A percentile compares a stretch with the other conserved stretches of the same genome.
These are phyloP conservation scores for Suillia variegata DNA, from an alignment of 2,888 invertebrate species.

Conservation along the genomic window DNA sequence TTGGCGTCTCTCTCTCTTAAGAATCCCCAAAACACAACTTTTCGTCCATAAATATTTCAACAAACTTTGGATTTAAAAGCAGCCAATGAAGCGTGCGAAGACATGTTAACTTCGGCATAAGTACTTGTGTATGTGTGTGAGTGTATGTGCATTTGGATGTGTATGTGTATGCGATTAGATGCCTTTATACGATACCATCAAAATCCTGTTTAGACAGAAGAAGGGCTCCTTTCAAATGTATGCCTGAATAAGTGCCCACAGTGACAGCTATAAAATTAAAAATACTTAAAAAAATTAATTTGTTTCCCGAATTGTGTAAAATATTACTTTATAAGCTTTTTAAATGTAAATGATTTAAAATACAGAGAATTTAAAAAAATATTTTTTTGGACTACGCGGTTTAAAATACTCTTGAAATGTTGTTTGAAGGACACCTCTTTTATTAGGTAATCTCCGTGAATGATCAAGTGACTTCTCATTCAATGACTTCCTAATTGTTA, in stretches of 20 bases:
- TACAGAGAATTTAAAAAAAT: too few species aligned
- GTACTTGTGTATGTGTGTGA: constrained; percentile 15
- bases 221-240: not conserved
- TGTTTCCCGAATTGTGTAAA: too few species aligned
- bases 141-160: constrained; percentile 21
- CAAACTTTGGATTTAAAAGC: constrained; percentile 19
- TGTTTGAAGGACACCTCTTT: too few species aligned
- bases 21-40: too few species aligned
- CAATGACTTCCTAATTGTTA: not conserved
- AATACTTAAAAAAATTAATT: too few species aligned
- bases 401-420: too few species aligned
- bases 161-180: constrained; percentile 1
- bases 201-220: not conserved
- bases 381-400: too few species aligned
- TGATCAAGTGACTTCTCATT: too few species aligned
- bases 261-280: too few species aligned
- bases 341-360: too few species aligned
- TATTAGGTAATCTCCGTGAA: too few species aligned
- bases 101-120: constrained; percentile 23
- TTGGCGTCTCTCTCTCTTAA: not conserved
- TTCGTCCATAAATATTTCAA: not conserved
- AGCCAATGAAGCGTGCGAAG: constrained; percentile 29
- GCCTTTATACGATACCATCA: not conserved
- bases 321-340: too few species aligned
- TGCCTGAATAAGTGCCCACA: constrained; percentile 1